Evolutionary conservation across 2,797 vertebrate genomes (phyloP).

Genomic region (Clarias platycephalus): DNA sequence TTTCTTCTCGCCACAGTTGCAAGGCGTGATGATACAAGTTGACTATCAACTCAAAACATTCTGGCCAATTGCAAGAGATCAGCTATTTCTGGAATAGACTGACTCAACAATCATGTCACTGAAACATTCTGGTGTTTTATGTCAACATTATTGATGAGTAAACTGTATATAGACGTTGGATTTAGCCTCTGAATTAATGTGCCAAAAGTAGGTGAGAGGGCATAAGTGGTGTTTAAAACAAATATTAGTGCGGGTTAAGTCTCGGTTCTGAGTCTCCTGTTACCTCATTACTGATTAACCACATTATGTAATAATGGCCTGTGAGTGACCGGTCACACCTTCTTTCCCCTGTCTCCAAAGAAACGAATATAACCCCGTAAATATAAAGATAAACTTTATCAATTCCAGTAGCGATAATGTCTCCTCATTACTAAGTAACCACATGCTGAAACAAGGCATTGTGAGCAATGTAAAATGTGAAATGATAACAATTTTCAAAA

Average conservation of each 20-base stretch:
- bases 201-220: conserved; percentile 38
- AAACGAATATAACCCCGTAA: not conserved
- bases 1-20: not conserved
- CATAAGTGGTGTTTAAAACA: conserved; percentile 6
- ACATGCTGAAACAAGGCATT: not conserved
- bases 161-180: not conserved
- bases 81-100: not conserved
- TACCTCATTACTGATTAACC: conserved; percentile 17
- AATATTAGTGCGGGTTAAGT: conserved; percentile 10
- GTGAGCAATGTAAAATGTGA: not conserved
- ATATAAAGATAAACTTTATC: not conserved
- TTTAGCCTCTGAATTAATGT: not conserved
- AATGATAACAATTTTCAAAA: not conserved
- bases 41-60: not conserved
- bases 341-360: not conserved
- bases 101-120: not conserved
- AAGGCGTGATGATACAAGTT: not conserved
- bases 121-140: not conserved
- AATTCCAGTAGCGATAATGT: not conserved
- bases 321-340: not conserved
- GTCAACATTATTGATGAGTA: not conserved
- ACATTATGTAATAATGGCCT: not conserved
- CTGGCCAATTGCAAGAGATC: not conserved
- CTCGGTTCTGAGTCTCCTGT: not conserved
- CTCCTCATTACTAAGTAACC: not conserved